A percentile compares a stretch with the other conserved stretches of the same genome.
Evolutionary conservation across 2,888 invertebrate species (phyloP).

Genomic region (Adelphocoris suturalis): DNA sequence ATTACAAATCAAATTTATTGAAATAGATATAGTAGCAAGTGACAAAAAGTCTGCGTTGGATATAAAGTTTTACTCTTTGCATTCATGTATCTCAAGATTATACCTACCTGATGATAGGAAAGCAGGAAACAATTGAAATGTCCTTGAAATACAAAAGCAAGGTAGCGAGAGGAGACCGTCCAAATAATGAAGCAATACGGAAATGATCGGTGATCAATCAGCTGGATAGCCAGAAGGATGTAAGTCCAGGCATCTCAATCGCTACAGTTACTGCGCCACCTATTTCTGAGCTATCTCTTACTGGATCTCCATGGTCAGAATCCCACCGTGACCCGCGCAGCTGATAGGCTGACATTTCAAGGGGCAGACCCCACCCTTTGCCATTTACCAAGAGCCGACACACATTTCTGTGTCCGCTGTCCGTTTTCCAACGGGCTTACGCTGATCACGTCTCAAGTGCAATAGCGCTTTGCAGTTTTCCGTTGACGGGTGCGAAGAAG

Average conservation of each 20-base stretch:
- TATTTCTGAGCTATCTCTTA: neutral
- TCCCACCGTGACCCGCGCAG: constrained; percentile 49
- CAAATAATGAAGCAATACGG: neutral
- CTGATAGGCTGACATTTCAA: constrained; percentile 50
- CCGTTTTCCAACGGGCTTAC: neutral
- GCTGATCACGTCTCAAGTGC: neutral
- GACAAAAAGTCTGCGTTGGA: too few species aligned
- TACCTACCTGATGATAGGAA: too few species aligned
- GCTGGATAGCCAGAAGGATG: neutral
- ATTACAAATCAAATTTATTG: too few species aligned
- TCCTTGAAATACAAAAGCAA: too few species aligned
- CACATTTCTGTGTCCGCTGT: constrained; percentile 14
- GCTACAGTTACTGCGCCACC: neutral
- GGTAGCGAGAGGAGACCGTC: too few species aligned
- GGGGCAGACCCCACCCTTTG: constrained; percentile 51
- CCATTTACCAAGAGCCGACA: constrained; percentile 40
- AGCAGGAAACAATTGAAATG: too few species aligned
- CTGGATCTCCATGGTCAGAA: constrained; percentile 43
- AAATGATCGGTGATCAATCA: neutral
- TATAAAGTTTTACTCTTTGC: too few species aligned
- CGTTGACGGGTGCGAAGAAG: neutral
- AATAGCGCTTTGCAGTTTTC: neutral
- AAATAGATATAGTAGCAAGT: too few species aligned
- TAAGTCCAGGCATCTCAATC: neutral
- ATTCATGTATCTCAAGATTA: too few species aligned